Base-by-base conservation (phyloP, 2,113 vertebrate species). In the Pomatorhinus ruficollis region DNA sequence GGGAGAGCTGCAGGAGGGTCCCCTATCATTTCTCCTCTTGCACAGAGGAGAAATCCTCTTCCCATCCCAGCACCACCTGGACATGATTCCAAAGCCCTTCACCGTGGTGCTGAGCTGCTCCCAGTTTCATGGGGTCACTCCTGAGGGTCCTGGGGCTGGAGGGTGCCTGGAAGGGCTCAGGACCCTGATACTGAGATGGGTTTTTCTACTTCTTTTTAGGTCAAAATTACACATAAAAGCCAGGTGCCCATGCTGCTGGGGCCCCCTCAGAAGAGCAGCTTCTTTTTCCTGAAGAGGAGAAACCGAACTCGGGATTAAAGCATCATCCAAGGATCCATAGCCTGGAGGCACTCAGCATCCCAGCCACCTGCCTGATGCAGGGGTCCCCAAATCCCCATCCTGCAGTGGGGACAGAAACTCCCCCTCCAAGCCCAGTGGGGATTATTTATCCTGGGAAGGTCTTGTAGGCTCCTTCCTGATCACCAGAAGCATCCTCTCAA, bases 201-300 rank as follows among this genome's bases (percentile, higher is more conserved):
- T 31, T 92, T 75, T 95, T 69, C 72, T 71, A 1, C 94, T 96
- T 97, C 49, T 65, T 95, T 97, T 88, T 95, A 99, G 99, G 97
- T 99, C 95, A 98, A 97, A 98, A 99, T 99, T 91, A 99, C 98
- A 14, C 99, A 99, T 96, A 99, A 99, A 98, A 99, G 99, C 98
- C 99, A 99, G 98, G 99, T 99, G n/a, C 99, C 99, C 10, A 99
- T 99, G 97, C 96, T 99, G 84, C 96, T 99, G 97, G 99, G 99
- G 0, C 99, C 98, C 4, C 98, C 99, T 2, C 98, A 99, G 98
- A 99, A 99, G 98, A 99, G 98, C 49, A 98, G 98, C 27, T 99
- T 99, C 98, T 99, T 99, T 87, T 99, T 99, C 65, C 98, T 99
- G 98, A 99, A 98, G 97, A 99, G 98, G 83, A 98, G 98, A 91